Conservation (phyloP, 2,888 invertebrate genomes). For the Cryptus viduatorius region DNA sequence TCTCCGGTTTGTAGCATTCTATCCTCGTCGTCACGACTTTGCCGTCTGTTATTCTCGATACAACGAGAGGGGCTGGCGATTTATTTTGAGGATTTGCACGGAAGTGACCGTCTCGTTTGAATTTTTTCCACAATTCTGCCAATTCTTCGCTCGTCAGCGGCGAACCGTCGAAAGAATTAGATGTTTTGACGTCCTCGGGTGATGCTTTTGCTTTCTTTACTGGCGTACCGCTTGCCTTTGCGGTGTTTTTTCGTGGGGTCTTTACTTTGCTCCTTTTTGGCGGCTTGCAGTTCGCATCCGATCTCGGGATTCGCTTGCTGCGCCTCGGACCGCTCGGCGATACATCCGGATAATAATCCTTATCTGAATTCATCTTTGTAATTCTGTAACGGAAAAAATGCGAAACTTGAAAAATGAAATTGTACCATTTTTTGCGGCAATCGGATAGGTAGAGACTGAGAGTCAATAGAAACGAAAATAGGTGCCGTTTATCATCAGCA, state of each 20-base stretch:
- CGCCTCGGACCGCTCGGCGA: neutral
- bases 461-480: too few species aligned
- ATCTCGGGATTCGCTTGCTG: conserved; percentile 25
- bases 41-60: conserved; percentile 19
- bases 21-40: conserved; percentile 30
- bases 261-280: neutral
- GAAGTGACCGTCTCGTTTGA: conserved; percentile 50
- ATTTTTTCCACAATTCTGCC: conserved; percentile 34
- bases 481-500: too few species aligned
- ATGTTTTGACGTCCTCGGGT: neutral
- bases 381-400: neutral
- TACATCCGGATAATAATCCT: neutral
- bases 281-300: neutral
- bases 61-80: conserved; percentile 23
- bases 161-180: conserved; percentile 20
- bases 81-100: neutral
- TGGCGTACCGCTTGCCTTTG: neutral
- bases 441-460: too few species aligned
- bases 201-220: neutral
- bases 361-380: conserved; percentile 36
- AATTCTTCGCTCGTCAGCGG: conserved; percentile 34
- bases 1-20: conserved; percentile 14
- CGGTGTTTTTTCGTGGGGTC: neutral
- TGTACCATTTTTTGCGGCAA: too few species aligned
- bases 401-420: neutral